phyloP scores from a whole-genome alignment of 64 coral and sea anemone species.

The Montipora efflorescens region DNA sequence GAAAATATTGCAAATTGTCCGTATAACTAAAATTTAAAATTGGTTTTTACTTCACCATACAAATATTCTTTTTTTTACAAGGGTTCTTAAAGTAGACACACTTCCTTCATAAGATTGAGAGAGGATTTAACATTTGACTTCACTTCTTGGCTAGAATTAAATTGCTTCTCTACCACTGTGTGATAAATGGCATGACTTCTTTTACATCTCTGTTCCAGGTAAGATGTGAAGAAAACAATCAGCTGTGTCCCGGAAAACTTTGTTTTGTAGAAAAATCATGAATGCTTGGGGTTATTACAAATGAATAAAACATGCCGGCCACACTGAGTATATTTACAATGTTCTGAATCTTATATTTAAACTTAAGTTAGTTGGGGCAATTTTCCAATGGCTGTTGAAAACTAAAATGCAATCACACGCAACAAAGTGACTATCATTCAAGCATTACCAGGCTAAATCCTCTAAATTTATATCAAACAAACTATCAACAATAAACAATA shows the following conservation, averaged over 20 bases:
- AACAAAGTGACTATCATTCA: not conserved
- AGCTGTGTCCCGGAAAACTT: not conserved
- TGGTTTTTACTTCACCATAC: conserved; percentile 32
- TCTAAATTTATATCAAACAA: too few species aligned
- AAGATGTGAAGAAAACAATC: conserved; percentile 4
- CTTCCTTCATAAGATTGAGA: conserved; percentile 6
- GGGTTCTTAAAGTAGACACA: conserved; percentile 12
- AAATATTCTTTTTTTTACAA: conserved; percentile 22
- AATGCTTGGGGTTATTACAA: conserved; percentile 39
- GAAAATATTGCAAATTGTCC: not conserved
- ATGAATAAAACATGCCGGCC: conserved; percentile 14
- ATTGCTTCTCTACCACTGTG: not conserved
- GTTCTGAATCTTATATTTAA: not conserved
- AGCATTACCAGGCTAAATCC: too few species aligned
- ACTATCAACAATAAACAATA: too few species aligned
- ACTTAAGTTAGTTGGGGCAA: not conserved
- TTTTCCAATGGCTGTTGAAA: not conserved
- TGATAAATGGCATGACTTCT: not conserved
- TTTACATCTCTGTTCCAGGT: not conserved
- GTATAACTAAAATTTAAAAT: conserved; percentile 7
- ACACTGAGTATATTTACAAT: conserved; percentile 35
- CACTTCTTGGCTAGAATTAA: not conserved
- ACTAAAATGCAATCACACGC: not conserved
- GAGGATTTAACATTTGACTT: not conserved
- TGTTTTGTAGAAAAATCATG: conserved; percentile 46